Evolutionary conservation across 2,888 invertebrate species (phyloP).

Genomic region (Isoperla grammatica): DNA sequence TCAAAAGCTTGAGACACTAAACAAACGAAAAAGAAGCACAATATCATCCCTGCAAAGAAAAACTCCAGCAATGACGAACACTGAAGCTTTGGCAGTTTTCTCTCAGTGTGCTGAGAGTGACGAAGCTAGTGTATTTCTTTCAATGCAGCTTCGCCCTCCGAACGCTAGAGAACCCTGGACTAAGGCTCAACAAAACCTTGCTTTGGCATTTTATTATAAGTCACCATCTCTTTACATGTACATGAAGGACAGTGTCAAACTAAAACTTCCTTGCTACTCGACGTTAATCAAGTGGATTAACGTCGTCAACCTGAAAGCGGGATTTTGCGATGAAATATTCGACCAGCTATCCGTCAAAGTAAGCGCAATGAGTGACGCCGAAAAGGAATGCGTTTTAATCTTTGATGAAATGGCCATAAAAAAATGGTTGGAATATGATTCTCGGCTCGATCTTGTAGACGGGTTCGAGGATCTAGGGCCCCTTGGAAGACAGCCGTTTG

Average conservation of each 20-base stretch:
- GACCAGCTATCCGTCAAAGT: constrained; percentile 31
- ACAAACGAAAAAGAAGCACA: not conserved
- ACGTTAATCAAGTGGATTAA: constrained; percentile 34
- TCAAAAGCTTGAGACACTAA: not conserved
- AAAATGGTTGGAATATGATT: constrained; percentile 31
- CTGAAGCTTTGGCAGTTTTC: no score
- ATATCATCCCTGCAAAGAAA: no score
- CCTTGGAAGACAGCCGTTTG: constrained; percentile 26
- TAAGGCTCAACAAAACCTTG: no score
- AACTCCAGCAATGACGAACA: no score
- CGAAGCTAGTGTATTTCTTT: no score
- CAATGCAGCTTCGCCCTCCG: no score
- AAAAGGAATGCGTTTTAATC: constrained; percentile 33
- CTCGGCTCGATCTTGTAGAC: constrained; percentile 31
- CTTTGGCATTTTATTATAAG: constrained; percentile 35
- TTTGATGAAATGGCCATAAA: constrained; percentile 35
- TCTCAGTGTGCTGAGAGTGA: no score
- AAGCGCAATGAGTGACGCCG: constrained; percentile 32
- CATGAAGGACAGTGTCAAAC: constrained; percentile 31
- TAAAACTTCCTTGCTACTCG: constrained; percentile 34
- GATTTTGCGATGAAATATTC: constrained; percentile 31
- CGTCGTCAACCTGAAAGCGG: constrained; percentile 31
- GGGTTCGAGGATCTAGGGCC: constrained; percentile 33
- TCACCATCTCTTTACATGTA: constrained; percentile 35
- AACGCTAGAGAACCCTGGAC: no score